phyloP scores from a whole-genome alignment of 2,113 vertebrate species.

The Proterorhinus semilunaris region DNA sequence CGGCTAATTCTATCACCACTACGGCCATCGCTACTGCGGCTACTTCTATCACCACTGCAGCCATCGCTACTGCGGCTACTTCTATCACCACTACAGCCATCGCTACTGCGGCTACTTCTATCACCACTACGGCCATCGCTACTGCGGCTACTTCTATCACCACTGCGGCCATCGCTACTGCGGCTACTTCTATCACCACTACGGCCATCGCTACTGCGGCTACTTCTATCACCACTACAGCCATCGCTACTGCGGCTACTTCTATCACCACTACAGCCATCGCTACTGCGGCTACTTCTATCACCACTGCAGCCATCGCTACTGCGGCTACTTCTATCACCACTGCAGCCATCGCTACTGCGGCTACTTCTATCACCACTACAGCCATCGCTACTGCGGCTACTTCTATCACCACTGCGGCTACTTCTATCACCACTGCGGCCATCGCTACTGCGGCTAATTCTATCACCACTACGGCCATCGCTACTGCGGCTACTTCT shows the following conservation, averaged over 20 bases:
- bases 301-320: constrained; percentile 30
- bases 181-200: background rate
- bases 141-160: too few relatives aligned
- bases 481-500: constrained; percentile 20
- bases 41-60: background rate
- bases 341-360: too few relatives aligned
- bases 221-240: constrained; percentile 34
- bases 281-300: too few relatives aligned
- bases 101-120: constrained; percentile 19
- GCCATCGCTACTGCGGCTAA: constrained; percentile 21
- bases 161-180: constrained; percentile 27
- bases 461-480: constrained; percentile 18
- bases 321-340: constrained; percentile 2
- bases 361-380: too few relatives aligned
- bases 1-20: too few relatives aligned
- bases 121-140: too few relatives aligned
- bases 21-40: constrained; percentile 24
- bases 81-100: constrained; percentile 27
- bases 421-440: too few relatives aligned
- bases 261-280: too few relatives aligned
- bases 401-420: background rate
- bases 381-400: constrained; percentile 24
- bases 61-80: too few relatives aligned
- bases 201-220: too few relatives aligned
- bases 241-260: constrained; percentile 21